Evolutionary conservation across 2,113 vertebrate species (phyloP).

Genomic region (Natator depressus): DNA sequence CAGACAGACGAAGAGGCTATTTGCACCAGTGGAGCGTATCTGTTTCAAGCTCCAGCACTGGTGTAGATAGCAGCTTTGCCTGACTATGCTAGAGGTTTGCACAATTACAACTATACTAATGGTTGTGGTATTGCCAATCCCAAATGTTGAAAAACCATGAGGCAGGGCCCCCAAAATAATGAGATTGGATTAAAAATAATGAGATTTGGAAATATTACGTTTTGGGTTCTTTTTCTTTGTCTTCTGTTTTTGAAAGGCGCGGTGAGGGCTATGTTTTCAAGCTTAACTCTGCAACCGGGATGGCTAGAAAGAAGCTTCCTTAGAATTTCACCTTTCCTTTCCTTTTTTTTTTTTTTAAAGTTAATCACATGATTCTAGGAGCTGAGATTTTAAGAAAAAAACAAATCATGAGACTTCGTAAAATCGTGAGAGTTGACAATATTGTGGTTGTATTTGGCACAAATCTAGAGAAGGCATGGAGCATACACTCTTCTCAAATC

Average conservation of each 20-base stretch:
- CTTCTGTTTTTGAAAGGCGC: not conserved
- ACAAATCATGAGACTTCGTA: not conserved
- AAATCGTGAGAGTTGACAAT: not conserved
- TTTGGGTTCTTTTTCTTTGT: not conserved
- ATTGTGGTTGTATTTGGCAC: not conserved
- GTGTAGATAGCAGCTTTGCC: not conserved
- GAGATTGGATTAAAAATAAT: not conserved
- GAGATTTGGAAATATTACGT: not conserved
- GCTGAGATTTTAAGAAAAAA: not conserved
- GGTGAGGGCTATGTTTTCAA: accelerated
- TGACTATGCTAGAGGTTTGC: not conserved
- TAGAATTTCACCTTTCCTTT: no score
- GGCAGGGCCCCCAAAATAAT: not conserved
- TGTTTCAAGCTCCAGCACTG: not conserved
- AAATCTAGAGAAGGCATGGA: not conserved
- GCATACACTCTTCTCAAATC: not conserved
- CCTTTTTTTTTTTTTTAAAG: not conserved
- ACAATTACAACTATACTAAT: not conserved
- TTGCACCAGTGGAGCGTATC: not conserved
- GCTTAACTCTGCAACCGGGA: not conserved
- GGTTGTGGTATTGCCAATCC: not conserved
- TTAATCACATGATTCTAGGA: not conserved
- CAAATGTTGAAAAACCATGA: not conserved
- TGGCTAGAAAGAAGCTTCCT: not conserved
- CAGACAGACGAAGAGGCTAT: not conserved